Base-by-base conservation (phyloP, 2,888 invertebrate genomes). In the Prenolepis imparis region DNA sequence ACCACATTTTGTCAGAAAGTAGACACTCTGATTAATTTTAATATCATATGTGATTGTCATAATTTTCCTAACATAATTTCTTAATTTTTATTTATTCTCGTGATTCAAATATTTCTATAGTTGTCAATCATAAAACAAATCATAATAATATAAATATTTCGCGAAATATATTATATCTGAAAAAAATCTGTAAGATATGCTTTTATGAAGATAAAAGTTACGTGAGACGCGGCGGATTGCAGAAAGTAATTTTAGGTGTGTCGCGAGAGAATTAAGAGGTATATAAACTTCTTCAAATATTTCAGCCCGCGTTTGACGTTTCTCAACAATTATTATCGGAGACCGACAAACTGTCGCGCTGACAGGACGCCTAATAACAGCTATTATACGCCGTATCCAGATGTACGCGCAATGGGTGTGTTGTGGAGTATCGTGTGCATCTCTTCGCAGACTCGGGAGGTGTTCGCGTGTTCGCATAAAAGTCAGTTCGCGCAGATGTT, bases 401-500 rank as follows among this genome's bases (percentile, higher is more conserved):
- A 52, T 52, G 48, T 28, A 28, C n/a, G 18, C 6, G 6, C n/a
- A 5, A 36, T 36, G 4, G 36, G 5, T 36, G 28, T 28, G 28
- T 28, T 28, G 3, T 3, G 28, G 28, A 28, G 28, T 28, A 36
- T 36, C 4, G 36, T 5, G 36, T 36, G 36, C 5, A 36, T 4
- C 36, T 36, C 5, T 4, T 36, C 36, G 36, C 5, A 36, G 6
- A 4, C 2, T 0, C 28, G 8, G 15, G 24, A 36, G 68, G 18
- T n/a, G 77, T 39, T 77, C 52, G 67, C 77, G 77, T 68, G 77
- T 68, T 41, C 57, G 59, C 78, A 70, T 44, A 78, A 78, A 70
- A 70, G 70, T 78, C 59, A 32, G n/a, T 44, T 44, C 44, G 15
- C 77, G 70, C 72, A 78, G 44, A 80, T 72, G 72, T 80, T 80